Evolutionary conservation across 1,140 invertebrate genomes (phyloP), one percentile per base, ranked within the genome.

Genomic region (Scaptomyza hsui): DNA sequence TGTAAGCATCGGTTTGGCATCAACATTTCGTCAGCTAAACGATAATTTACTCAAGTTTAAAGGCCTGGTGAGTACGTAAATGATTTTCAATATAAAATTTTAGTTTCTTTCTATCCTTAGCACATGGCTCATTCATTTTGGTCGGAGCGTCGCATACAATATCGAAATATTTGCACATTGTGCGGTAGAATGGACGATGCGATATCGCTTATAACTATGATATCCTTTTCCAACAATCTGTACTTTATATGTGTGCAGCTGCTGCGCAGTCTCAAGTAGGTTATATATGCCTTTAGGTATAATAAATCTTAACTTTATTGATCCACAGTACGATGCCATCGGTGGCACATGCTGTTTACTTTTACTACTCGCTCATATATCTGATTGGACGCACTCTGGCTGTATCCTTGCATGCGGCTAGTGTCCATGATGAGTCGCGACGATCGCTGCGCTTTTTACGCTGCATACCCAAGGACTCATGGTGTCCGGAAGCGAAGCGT

Each of bases 281-380:
- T 68, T 48, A 2, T 12, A 37, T 5, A 6, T n/a, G 9, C 0
- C 1, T 18, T 6, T 42, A 6, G 3, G 6, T 18, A 10, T 1
- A 18, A 44, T 44, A 19, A 18, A 29, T 9, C 10, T 19, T n/a
- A 19, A 5, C 2, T 1, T 9, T 3, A 15, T 26, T 47, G n/a
- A 1, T 47, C 7, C n/a, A 3, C n/a, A 91, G 90, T 39, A 75
- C 78, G 24, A 91, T 90, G 90, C 89, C 90, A 10, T 88, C 90
- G 16, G 67, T 88, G 32, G 78, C 75, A 0, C 88, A 91, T 55
- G 61, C 78, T 1, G 60, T 93, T 0, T 95, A 95, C 75, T 95
- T 94, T 64, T 94, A 94, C 63, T 94, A 93, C 55, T 95, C 94
- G 0, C 94, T 95, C 52, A 91, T 92, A 0, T 95, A 94, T 72